Conservation (phyloP, 2,888 invertebrate genomes). For the Cephus pulcher region DNA sequence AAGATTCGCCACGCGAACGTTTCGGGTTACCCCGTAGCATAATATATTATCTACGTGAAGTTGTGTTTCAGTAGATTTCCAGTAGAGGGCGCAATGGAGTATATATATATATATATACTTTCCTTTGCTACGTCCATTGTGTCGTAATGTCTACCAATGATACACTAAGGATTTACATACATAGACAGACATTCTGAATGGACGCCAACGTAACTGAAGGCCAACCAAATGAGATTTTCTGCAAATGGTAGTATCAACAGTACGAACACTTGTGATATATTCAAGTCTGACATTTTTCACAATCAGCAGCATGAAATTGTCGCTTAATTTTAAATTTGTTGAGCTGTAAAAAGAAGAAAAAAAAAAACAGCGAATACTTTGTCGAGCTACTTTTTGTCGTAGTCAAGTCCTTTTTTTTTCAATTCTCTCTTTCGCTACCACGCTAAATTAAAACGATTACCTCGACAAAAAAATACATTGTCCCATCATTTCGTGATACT, state of each 20-base stretch:
- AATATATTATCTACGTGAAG: constrained; percentile 7
- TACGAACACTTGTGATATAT: no score
- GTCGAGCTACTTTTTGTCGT: not conserved
- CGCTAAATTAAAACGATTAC: not conserved
- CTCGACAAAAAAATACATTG: not conserved
- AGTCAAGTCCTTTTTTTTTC: not conserved
- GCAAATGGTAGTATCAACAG: no score
- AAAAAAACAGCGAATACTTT: constrained; percentile 12
- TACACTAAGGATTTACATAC: not conserved
- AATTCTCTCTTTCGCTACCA: not conserved
- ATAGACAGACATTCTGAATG: no score
- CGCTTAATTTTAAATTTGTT: constrained; percentile 33
- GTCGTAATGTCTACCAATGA: not conserved
- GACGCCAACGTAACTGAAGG: no score
- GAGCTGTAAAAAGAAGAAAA: not conserved
- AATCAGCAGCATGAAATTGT: constrained; percentile 46
- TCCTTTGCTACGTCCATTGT: not conserved
- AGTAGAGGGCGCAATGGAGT: not conserved
- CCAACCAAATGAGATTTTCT: no score
- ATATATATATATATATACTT: not conserved
- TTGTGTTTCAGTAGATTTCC: not conserved
- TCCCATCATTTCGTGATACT: not conserved
- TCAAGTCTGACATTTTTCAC: constrained; percentile 32
- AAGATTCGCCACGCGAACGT: constrained; percentile 23
- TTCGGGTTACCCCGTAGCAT: constrained; percentile 6